Base-by-base conservation (phyloP, 2,113 vertebrate genomes). In the Polypterus senegalus region DNA sequence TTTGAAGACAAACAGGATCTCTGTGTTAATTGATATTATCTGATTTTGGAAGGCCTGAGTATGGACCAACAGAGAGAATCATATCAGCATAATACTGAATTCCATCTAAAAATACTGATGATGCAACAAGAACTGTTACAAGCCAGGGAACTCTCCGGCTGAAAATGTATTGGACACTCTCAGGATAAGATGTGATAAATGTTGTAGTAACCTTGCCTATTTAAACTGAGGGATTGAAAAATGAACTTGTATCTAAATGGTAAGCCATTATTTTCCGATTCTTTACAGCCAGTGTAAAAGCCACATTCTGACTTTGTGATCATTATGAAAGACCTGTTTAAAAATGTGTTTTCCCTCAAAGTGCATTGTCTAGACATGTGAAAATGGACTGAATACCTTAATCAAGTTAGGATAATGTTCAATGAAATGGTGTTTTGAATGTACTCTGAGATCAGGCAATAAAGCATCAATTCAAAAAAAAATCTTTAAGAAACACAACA, bases 1-100 rank as follows among this genome's bases (percentile, higher is more conserved):
- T 1, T 69, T 5, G 56, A 63, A 72, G 3, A 72, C 59, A 68
- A 72, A 74, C 6, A 67, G 1, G 43, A 73, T 71, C 10, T 71
- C 64, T 59, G 57, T 7, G 4, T 73, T 59, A 47, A 11, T 65
- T 51, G 56, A 8, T 57, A 72, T 8, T 52, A 71, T 61, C 5
- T 66, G 61, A 66, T 10, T 64, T 55, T 63, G 46, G 64, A n/a
- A 68, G 55, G 5, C 61, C 61, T 63, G 67, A 58, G 11, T 54
- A 69, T 57, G 61, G 63, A 5, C 64, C 61, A 59, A 57, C 64
- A 58, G 61, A 68, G 9, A 67, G 3, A 3, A 62, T 52, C 58
- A 64, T 66, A 27, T 65, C 61, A 8, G 57, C 10, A 10, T 59
- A 65, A 47, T 66, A 66, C 46, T 62, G 27, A 57, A 63, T 52